These are phyloP conservation scores for Phlogophora meticulosa DNA, from an alignment of 2,888 invertebrate species.

Conservation along the genomic window DNA sequence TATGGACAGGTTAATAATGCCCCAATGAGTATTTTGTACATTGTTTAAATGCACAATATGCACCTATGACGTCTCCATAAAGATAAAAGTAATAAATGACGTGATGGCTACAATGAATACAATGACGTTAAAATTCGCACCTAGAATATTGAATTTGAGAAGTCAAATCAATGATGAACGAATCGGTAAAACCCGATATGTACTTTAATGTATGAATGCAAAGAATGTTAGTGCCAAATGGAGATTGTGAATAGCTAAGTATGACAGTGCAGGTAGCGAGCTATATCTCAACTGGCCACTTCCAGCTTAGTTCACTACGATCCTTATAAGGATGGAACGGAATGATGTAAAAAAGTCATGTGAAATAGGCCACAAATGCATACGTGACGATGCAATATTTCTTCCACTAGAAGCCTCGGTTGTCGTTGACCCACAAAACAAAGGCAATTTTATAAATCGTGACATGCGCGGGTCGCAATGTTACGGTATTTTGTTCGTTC, in stretches of 20 bases:
- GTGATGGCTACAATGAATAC: slow-evolving; percentile 23
- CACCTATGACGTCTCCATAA: slow-evolving; percentile 36
- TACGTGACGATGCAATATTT: slow-evolving; percentile 71
- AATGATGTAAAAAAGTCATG: slow-evolving; percentile 71
- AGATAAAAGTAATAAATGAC: slow-evolving; percentile 33
- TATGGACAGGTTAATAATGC: slow-evolving; percentile 21
- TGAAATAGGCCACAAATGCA: slow-evolving; percentile 73
- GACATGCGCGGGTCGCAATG: slow-evolving; percentile 69
- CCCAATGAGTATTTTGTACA: slow-evolving; percentile 19
- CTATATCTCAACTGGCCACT: slow-evolving; percentile 35
- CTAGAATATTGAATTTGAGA: slow-evolving; percentile 39
- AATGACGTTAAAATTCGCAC: slow-evolving; percentile 38
- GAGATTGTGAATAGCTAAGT: slow-evolving; percentile 37
- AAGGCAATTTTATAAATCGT: slow-evolving; percentile 74
- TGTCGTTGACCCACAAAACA: slow-evolving; percentile 80
- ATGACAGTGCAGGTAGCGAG: slow-evolving; percentile 38
- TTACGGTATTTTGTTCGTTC: slow-evolving; percentile 73
- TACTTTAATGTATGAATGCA: slow-evolving; percentile 39
- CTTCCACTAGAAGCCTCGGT: slow-evolving; percentile 69
- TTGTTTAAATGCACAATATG: slow-evolving; percentile 21
- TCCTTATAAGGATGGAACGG: slow-evolving; percentile 61
- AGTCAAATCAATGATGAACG: slow-evolving; percentile 45
- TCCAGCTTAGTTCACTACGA: slow-evolving; percentile 46
- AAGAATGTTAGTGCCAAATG: slow-evolving; percentile 49
- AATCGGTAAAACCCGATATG: slow-evolving; percentile 58